Evolutionary conservation across 2,113 vertebrate species (phyloP).

Genomic region (Sorex araneus): DNA sequence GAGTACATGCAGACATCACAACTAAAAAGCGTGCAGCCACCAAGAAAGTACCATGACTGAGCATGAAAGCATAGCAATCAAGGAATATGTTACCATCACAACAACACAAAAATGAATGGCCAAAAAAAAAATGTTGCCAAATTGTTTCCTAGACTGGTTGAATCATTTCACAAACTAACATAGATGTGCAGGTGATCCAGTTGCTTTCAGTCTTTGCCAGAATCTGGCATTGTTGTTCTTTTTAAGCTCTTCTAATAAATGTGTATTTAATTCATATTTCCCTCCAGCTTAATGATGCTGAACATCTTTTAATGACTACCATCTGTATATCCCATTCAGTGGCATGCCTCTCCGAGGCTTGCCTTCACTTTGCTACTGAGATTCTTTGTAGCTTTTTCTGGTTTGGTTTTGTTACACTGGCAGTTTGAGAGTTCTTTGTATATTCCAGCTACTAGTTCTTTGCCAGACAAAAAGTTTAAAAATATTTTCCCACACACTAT

Average conservation of each 20-base stretch:
- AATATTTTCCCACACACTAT: background rate
- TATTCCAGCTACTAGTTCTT: background rate
- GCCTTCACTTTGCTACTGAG: background rate
- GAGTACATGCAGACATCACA: too few relatives aligned
- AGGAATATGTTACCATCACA: too few relatives aligned
- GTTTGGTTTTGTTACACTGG: background rate
- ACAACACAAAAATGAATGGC: too few relatives aligned
- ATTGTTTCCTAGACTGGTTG: background rate
- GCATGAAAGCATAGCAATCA: too few relatives aligned
- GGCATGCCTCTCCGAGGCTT: background rate
- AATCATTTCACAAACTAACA: background rate
- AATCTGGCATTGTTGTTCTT: background rate
- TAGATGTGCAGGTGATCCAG: background rate
- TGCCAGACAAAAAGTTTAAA: background rate
- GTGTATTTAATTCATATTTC: background rate
- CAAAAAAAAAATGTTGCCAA: background rate
- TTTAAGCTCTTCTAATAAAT: background rate
- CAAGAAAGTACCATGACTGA: too few relatives aligned
- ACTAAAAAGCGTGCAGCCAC: too few relatives aligned
- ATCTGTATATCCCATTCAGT: background rate
- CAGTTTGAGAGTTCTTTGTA: conserved; percentile 1
- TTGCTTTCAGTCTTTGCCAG: background rate
- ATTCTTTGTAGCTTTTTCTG: background rate
- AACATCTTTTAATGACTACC: background rate
- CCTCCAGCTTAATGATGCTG: background rate